Base-by-base conservation (phyloP, 1,140 invertebrate species). In the Protaetia brevitarsis region DNA sequence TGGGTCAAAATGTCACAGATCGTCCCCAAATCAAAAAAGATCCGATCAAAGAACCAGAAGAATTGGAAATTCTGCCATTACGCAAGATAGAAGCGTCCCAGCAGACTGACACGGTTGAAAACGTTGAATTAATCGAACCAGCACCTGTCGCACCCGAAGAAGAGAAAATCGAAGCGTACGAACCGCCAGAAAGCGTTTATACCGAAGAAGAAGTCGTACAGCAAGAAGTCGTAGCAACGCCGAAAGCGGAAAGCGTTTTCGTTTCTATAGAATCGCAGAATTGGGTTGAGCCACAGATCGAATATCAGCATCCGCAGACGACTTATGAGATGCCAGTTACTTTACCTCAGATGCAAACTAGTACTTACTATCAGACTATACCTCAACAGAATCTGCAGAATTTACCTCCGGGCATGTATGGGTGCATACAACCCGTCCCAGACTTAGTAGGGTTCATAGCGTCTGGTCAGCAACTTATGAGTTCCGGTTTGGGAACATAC, bases 391-490 rank as follows among this genome's bases (percentile, higher is more conserved):
- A 82, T 66, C 82, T 81, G 31, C 27, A 27, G 6, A 31, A 65
- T 59, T 41, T 64, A 41, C 29, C 66, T 31, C 26, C 70, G 5
- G 72, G 76, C n/a, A 72, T 79, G 21, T 83, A 79, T 63, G 76
- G 79, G 23, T 83, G 81, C 28, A 80, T 83, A 8, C 81, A 81
- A 62, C 81, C 81, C 1, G 77, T 82, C 63, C 79, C 83, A 0
- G 81, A 84, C 65, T 72, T 84, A 57, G 78, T 83, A 13, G 80
- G 78, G 16, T 84, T 82, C 59, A 84, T 85, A 29, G 80, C 79
- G 36, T 81, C 83, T 10, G 77, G 78, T n/a, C 76, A 80, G 67
- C 76, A 81, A 58, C 65, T 80, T 28, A 72, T 79, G 45, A 77
- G 72, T 70, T 79, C 79, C 26, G 76, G 77, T 63, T 64, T 79